Evolutionary conservation across 2,113 vertebrate genomes (phyloP), one percentile per base, ranked within the genome.

Genomic region (Grallaria varia): DNA sequence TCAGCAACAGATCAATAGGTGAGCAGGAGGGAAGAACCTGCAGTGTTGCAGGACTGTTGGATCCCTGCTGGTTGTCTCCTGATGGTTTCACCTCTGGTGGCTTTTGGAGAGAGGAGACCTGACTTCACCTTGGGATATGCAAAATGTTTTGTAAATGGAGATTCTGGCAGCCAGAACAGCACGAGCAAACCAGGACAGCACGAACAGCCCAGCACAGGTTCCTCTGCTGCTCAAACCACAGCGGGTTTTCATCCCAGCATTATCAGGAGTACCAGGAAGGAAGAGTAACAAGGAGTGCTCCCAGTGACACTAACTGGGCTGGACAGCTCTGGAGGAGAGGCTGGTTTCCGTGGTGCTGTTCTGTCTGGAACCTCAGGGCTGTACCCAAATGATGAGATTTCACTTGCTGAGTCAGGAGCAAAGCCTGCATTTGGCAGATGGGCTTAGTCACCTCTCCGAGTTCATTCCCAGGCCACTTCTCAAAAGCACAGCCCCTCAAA

Each of bases 351-450:
- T 64, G 81, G 28, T 84, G 89, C 81, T 94, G 49, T 33, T 64
- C 8, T 8, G 62, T 53, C 94, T 95, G 64, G n/a, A 50, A 49
- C 62, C 59, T 75, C 44, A 7, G 56, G 84, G 66, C 85, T 90
- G 76, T 14, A 53, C 37, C 19, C 21, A 27, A 59, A 2, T 68
- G 56, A 59, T 23, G 80, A 45, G 45, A 35, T 79, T 74, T n/a
- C 52, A 28, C 30, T 45, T 74, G 89, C 94, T 93, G 92, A 95
- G 66, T 88, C 84, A 90, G 88, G 82, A 75, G 33, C 20, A 37
- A 22, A 53, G 35, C 31, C 49, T 22, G 59, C 3, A 8, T 59
- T 74, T 37, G 85, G 64, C 71, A 80, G 40, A 17, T 6, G 71
- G 53, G 63, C 87, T 89, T 31, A 76, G 68, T 78, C 69, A 87